These are phyloP conservation scores for Sisor rabdophorus DNA, from an alignment of 2,113 vertebrate species.

Conservation along the genomic window DNA sequence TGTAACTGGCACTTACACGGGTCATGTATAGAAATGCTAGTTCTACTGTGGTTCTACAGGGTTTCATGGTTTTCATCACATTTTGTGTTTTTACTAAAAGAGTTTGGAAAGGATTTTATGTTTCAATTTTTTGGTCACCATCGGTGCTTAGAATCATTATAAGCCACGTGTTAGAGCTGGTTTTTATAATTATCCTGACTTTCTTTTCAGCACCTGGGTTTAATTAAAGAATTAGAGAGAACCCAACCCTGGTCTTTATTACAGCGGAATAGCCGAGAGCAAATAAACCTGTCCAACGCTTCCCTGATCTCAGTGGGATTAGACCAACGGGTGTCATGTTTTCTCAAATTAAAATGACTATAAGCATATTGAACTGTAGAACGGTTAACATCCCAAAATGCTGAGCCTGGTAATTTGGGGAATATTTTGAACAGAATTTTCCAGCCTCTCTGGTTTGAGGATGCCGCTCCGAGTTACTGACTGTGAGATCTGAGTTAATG, in stretches of 20 bases:
- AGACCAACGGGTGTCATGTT: slow-evolving; percentile 4
- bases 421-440: too few relatives aligned
- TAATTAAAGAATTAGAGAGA: slow-evolving; percentile 8
- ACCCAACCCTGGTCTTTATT: slow-evolving; percentile 32
- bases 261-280: slow-evolving; percentile 4
- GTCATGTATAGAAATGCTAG: neutral
- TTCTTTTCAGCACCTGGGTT: slow-evolving; percentile 19
- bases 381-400: neutral
- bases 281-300: neutral
- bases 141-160: neutral
- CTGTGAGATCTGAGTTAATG: neutral
- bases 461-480: accelerated
- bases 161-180: slow-evolving; percentile 4
- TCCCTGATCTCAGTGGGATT: slow-evolving; percentile 14
- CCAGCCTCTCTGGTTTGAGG: too few relatives aligned
- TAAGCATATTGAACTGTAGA: neutral
- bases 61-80: neutral
- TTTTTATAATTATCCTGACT: neutral
- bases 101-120: neutral
- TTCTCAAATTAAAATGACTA: neutral
- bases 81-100: neutral
- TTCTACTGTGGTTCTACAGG: neutral
- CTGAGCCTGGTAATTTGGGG: neutral
- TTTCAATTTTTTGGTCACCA: too few relatives aligned
- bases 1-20: too few relatives aligned